Evolutionary conservation across 2,888 invertebrate genomes (phyloP), one percentile per base, ranked within the genome.

Genomic region (Ochropleura leucogaster): DNA sequence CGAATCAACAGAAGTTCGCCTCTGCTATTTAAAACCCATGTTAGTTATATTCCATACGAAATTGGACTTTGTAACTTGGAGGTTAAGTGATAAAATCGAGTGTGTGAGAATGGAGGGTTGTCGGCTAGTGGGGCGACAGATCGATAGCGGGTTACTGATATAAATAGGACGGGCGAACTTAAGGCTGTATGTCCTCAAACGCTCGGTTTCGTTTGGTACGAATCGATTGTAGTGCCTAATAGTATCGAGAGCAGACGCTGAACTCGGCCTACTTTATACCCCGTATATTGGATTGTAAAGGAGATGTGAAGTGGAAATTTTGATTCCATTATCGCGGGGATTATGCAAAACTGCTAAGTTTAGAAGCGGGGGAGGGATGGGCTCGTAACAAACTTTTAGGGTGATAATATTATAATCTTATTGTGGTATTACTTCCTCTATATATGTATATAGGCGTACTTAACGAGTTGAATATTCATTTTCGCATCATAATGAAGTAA

Each of bases 81-180:
- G 9, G 79, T 86, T 91, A 93, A 90, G 93, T 87, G 88, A 86
- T 89, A 89, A 89, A 92, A 90, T 93, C 85, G 92, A 85, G 82
- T 90, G 91, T 85, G 87, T 87, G 78, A 74, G 87, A 86, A 90
- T 86, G 79, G 91, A 90, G 90, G 93, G 93, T 93, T 92, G 93
- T 95, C 92, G 94, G 95, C 93, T 95, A 95, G 94, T 96, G 94
- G 96, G 94, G 92, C 96, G 95, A 69, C 91, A 87, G 94, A 94
- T 96, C 96, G 95, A 96, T 96, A 94, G 92, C 85, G 91, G 93
- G 94, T 93, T 94, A 94, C 93, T 90, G 92, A 93, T 94, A 95
- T 95, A 95, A 94, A 96, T 96, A 95, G 95, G 94, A 93, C 95
- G 93, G 89, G 89, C 89, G 90, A 94, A 95, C 92, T 94, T 92